A percentile compares a stretch with the other conserved stretches of the same genome.
Conservation (phyloP, 2,113 vertebrate genomes). For the Suricata suricatta region DNA sequence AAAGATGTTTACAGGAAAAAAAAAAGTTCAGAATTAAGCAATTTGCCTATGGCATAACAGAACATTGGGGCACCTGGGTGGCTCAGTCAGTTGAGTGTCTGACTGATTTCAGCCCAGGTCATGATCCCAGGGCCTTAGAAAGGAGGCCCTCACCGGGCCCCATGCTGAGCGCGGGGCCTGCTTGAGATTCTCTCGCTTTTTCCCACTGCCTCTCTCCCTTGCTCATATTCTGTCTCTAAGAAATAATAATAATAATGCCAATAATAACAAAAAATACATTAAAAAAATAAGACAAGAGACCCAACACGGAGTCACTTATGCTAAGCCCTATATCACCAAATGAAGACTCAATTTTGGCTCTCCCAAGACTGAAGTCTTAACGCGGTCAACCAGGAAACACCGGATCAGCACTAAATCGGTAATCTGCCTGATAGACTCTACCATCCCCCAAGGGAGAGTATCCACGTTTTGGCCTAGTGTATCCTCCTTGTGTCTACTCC, state of each 20-base stretch:
- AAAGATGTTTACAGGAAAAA: neutral
- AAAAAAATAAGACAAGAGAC: neutral
- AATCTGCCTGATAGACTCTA: neutral
- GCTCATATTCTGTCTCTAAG: no score
- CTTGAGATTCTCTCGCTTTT: no score
- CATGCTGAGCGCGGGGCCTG: no score
- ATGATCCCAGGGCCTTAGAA: no score
- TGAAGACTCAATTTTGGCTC: neutral
- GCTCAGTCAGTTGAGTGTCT: no score
- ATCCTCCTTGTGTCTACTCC: neutral
- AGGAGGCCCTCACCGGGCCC: no score
- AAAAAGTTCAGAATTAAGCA: neutral
- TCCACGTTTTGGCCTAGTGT: neutral
- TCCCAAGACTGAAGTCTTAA: neutral
- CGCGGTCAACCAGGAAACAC: neutral
- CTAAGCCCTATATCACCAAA: neutral
- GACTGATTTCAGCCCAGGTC: no score
- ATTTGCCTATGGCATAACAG: neutral
- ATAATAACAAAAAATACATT: no score
- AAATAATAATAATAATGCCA: no score
- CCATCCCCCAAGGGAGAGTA: neutral
- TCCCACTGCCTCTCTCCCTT: no score
- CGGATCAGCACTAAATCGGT: neutral
- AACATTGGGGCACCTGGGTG: no score
- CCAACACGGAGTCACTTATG: neutral